Conservation (phyloP, 1,140 invertebrate genomes). For the Temnothorax nylanderi region DNA sequence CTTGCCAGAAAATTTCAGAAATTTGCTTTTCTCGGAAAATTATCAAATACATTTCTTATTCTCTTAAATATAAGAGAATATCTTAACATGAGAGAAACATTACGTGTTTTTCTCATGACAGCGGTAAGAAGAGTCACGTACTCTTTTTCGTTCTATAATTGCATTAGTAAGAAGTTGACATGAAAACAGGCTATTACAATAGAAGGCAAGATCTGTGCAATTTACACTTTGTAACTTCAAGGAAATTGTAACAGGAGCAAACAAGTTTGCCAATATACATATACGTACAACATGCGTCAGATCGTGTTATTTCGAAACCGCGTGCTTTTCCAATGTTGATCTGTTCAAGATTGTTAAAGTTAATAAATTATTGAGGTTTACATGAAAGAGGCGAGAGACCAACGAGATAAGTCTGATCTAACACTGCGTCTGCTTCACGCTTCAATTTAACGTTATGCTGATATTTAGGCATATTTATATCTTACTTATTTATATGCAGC, state of each 20-base stretch:
- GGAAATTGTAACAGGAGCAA: not conserved
- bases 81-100: too few species aligned
- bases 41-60: not conserved
- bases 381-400: not conserved
- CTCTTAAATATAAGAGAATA: not conserved
- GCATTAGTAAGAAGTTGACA: not conserved
- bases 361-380: not conserved
- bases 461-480: not conserved
- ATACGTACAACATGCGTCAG: not conserved
- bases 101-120: not conserved
- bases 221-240: slow-evolving; percentile 17
- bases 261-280: slow-evolving; percentile 13
- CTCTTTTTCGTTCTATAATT: not conserved
- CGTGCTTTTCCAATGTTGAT: not conserved
- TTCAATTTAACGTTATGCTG: not conserved
- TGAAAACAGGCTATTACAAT: slow-evolving; percentile 1
- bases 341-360: slow-evolving; percentile 22
- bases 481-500: not conserved
- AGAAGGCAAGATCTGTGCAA: not conserved
- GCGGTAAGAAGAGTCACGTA: not conserved
- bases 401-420: not conserved
- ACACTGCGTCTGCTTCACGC: not conserved
- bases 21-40: not conserved
- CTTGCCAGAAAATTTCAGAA: not conserved
- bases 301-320: not conserved